Evolutionary conservation across 2,113 vertebrate species (phyloP).

Genomic region (Tichodroma muraria): DNA sequence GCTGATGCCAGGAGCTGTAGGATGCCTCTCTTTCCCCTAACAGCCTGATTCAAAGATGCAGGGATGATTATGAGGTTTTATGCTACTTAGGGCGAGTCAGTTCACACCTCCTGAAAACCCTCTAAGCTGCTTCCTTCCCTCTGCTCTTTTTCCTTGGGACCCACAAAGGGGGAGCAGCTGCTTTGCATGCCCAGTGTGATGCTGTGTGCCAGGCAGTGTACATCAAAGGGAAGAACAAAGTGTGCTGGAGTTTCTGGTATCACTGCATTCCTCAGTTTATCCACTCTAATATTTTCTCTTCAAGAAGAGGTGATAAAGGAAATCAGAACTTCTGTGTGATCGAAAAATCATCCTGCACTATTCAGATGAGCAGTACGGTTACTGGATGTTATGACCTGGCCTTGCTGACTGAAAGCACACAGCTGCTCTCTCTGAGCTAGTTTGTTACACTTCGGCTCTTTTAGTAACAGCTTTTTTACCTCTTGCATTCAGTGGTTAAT

Average conservation of each 20-base stretch:
- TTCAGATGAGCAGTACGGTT: background rate
- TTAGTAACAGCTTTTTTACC: background rate
- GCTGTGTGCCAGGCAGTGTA: background rate
- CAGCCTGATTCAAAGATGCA: background rate
- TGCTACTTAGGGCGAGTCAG: background rate
- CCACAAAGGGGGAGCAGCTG: background rate
- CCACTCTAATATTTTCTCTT: background rate
- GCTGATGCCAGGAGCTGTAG: background rate
- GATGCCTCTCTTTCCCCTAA: background rate
- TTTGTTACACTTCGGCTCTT: background rate
- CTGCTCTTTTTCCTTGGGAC: background rate
- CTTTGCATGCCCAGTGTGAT: background rate
- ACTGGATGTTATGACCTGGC: background rate
- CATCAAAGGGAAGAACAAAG: background rate
- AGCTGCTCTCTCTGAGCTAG: background rate
- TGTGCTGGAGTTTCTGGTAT: background rate
- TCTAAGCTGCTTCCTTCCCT: background rate
- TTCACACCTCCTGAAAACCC: background rate
- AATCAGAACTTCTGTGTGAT: background rate
- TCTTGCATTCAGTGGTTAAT: background rate
- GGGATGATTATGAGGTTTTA: background rate
- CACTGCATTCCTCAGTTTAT: background rate
- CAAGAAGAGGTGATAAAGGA: background rate
- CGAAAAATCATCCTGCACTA: background rate
- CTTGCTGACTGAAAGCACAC: background rate